Evolutionary conservation across 2,113 vertebrate genomes (phyloP).

Genomic region (Actinemys pallida): DNA sequence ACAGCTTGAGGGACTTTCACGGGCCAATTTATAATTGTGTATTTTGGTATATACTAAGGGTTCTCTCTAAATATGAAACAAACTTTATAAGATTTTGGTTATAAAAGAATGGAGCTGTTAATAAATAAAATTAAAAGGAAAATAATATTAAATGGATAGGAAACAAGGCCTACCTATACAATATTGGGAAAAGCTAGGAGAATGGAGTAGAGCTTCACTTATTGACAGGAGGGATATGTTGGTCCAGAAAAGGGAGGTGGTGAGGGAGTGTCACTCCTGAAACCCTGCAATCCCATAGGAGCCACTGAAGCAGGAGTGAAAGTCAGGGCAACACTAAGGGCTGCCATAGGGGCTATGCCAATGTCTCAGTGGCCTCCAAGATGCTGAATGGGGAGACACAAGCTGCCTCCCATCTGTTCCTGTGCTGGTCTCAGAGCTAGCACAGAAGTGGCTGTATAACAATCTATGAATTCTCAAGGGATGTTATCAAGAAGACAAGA

Average conservation of each 20-base stretch:
- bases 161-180: not conserved
- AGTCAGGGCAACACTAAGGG: not conserved
- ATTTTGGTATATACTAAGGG: not conserved
- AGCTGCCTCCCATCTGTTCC: not conserved
- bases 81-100: not conserved
- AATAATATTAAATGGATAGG: not conserved
- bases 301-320: not conserved
- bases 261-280: slow-evolving; percentile 21
- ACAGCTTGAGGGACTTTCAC: not conserved
- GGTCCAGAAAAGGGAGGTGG: not conserved
- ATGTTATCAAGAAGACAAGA: not conserved
- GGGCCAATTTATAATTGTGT: not conserved
- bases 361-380: not conserved
- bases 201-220: not conserved
- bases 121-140: not conserved
- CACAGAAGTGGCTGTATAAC: not conserved
- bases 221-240: not conserved
- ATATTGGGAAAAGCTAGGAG: not conserved
- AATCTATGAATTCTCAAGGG: not conserved
- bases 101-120: not conserved
- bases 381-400: not conserved
- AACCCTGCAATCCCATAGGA: not conserved
- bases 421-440: not conserved
- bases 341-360: not conserved
- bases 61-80: not conserved